Base-by-base conservation (phyloP, 2,113 vertebrate species). In the Nycticorax nycticorax region DNA sequence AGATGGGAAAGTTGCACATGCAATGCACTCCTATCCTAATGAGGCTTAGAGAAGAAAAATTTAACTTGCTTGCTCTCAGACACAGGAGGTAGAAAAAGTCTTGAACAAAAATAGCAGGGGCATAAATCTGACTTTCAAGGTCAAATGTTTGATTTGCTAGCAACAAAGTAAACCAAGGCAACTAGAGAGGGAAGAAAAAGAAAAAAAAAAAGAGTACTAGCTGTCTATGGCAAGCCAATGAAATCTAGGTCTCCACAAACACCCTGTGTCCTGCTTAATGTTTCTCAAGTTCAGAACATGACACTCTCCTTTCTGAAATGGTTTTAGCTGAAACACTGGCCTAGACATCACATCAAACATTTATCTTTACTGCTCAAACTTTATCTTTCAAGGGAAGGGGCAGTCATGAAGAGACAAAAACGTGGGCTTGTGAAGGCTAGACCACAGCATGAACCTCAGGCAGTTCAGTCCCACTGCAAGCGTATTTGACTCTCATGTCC, bases 21-120 rank as follows among this genome's bases (percentile, higher is more conserved):
- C 19, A 39, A 3, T 59, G 60, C 22, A 37, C 66, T 89, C 62
- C 35, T 43, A 39, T 17, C 43, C 39, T 48, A 64, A 26, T 3
- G 33, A 87, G 52, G 16, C 72, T 80, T 37, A 48, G 20, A 59
- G 59, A 62, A 74, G 26, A 92, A 92, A 72, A 92, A 93, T 41
- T 45, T 66, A 69, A 76, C 43, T 84, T 80, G 72, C 33, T 81
- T 74, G 37, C 47, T 84, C 43, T 92, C 48, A 81, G 33, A 84
- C 39, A 35, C 12, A 52, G 60, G 64, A 89, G 80, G 62, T 7
- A 78, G 84, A 67, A 89, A 71, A 75, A 85, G 66, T 72, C 72
- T 92, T 81, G 41, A 90, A 83, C 67, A 94, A 95, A 97, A 92
- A 92, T 88, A 96, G 96, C 43, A 39, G 39, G 32, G n/a, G 18